These are phyloP conservation scores for Sciurus vulgaris DNA, from an alignment of 2,797 vertebrate species.

Conservation along the genomic window DNA sequence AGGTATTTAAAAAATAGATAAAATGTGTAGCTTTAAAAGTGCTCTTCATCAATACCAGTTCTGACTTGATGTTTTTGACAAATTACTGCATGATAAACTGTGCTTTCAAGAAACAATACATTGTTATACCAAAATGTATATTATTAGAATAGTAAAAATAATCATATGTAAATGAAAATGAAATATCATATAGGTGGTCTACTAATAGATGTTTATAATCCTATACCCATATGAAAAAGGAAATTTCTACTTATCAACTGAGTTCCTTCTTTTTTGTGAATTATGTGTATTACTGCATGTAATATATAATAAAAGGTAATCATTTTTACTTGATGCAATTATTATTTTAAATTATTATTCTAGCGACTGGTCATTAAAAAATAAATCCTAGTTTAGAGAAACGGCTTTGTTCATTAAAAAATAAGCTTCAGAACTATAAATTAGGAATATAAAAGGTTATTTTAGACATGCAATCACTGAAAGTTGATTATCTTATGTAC, in stretches of 20 bases:
- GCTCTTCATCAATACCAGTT: not conserved
- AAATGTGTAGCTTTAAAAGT: not conserved
- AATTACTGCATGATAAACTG: not conserved
- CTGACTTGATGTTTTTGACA: constrained; percentile 22
- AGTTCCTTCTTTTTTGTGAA: constrained; percentile 36
- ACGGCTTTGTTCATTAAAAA: constrained; percentile 65
- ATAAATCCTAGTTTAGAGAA: constrained; percentile 43
- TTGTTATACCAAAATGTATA: not conserved
- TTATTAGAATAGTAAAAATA: constrained; percentile 11
- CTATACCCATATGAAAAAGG: not conserved
- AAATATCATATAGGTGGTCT: constrained; percentile 15
- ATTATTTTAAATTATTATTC: constrained; percentile 67
- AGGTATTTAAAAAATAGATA: not conserved
- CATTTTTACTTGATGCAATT: constrained; percentile 53
- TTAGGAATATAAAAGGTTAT: constrained; percentile 68
- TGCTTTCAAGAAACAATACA: constrained; percentile 40
- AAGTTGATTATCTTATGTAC: constrained; percentile 85
- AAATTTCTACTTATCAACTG: not conserved
- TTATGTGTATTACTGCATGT: constrained; percentile 8
- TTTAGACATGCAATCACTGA: constrained; percentile 75
- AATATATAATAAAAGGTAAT: constrained; percentile 52
- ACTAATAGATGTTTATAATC: constrained; percentile 9
- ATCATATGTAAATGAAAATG: not conserved
- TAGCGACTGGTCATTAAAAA: constrained; percentile 34
- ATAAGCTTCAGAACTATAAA: constrained; percentile 47